Base-by-base conservation (phyloP, 1,140 invertebrate species). In the Lucilia cuprina region DNA sequence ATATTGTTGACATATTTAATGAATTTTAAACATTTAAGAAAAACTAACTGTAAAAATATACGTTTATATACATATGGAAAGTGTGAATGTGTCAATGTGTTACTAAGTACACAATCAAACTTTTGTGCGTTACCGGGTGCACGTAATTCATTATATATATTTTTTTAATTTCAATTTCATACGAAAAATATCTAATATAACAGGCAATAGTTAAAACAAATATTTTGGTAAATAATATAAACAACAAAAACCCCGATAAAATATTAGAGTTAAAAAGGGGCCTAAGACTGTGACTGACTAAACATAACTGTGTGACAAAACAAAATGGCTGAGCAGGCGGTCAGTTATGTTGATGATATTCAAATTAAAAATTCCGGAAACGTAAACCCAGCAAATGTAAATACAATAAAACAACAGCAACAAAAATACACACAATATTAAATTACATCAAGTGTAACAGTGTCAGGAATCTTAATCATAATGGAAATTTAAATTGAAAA, bases 331-430 rank as follows among this genome's bases (percentile, higher is more conserved):
- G 10, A 14, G 4, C 50, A 55, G 50, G 50, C 17, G 50, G 50
- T 55, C 12, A 17, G 49, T 55, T 12, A 55, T 17, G 12, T 14
- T 25, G 65, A 9, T 70, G 19, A 21, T 25, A 7, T 21, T 21
- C 5, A 70, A 70, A 70, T 70, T 70, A 9, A 70, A 70, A 70
- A 70, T 70, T 70, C 65, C 65, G 65, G 65, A 70, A 70, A 25
- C 65, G 19, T 70, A 70, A 70, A 70, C 17, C 3, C 21, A 70
- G 10, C 2, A 21, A 70, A 70, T 25, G 65, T 70, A 70, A 70
- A 21, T 70, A 25, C 3, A 3, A 14, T 60, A n/a, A 60, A 17
- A 41, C 5, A 41, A 41, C 5, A 41, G 7, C 10, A 41, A 41
- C 41, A 0, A 41, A n/a, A 41, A 41, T 41, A 41, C 41, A 12